A percentile compares a stretch with the other conserved stretches of the same genome.
Evolutionary conservation across 2,113 vertebrate species (phyloP).

Genomic region (Perca flavescens): DNA sequence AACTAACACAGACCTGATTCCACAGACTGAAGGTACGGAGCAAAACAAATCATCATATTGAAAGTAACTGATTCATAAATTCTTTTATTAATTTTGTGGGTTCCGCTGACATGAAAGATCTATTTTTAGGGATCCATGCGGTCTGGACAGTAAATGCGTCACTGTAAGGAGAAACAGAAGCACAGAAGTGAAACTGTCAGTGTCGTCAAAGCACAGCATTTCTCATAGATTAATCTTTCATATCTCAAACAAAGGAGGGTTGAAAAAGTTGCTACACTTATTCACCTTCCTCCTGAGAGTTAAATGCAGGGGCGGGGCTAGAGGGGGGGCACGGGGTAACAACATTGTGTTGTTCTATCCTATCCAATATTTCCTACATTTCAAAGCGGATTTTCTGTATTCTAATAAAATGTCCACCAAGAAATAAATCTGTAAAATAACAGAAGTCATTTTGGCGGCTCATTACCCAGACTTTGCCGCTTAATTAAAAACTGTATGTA

Average conservation of each 20-base stretch:
- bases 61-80: not conserved
- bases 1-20: not conserved
- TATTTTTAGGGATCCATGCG: constrained; percentile 3
- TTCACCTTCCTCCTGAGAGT: too few relatives aligned
- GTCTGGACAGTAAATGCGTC: not conserved
- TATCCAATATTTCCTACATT: too few relatives aligned
- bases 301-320: too few relatives aligned
- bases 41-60: not conserved
- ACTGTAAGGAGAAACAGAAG: not conserved
- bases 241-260: not conserved
- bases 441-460: too few relatives aligned
- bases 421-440: too few relatives aligned
- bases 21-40: not conserved
- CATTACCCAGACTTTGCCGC: too few relatives aligned
- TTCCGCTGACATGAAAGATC: not conserved
- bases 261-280: not conserved
- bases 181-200: constrained; percentile 45
- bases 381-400: too few relatives aligned
- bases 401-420: too few relatives aligned
- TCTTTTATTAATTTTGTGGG: not conserved
- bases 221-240: constrained; percentile 27
- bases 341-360: too few relatives aligned
- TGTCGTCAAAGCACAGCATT: not conserved
- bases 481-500: too few relatives aligned
- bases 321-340: too few relatives aligned